phyloP scores from a whole-genome alignment of 2,797 vertebrate genomes.

The Enoplosus armatus region DNA sequence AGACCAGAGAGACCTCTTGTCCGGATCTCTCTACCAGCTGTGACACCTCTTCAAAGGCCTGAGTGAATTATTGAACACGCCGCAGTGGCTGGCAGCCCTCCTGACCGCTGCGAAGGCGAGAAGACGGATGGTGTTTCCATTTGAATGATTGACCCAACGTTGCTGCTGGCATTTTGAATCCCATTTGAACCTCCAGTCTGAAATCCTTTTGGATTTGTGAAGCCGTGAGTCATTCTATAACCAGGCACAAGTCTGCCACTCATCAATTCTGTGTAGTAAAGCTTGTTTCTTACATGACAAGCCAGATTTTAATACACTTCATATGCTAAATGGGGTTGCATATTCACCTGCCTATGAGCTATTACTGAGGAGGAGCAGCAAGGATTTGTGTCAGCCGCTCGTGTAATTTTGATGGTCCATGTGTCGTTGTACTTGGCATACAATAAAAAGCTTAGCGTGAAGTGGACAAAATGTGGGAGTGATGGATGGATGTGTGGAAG shows the following conservation, averaged over 20 bases:
- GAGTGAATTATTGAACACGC: slow-evolving; percentile 55
- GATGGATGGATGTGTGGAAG: slow-evolving; percentile 26
- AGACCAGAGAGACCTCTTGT: slow-evolving; percentile 32
- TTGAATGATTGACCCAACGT: slow-evolving; percentile 48
- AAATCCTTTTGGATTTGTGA: slow-evolving; percentile 37
- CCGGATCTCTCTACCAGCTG: slow-evolving; percentile 36
- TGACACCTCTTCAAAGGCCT: slow-evolving; percentile 44
- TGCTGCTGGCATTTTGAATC: slow-evolving; percentile 40
- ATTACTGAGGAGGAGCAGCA: slow-evolving; percentile 10
- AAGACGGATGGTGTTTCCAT: slow-evolving; percentile 43
- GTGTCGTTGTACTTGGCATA: not conserved
- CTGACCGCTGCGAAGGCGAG: slow-evolving; percentile 20
- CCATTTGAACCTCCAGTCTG: slow-evolving; percentile 27
- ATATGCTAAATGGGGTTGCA: slow-evolving; percentile 1
- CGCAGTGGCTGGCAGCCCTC: slow-evolving; percentile 9
- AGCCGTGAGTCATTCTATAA: slow-evolving; percentile 26
- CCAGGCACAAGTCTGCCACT: not conserved
- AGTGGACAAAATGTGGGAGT: slow-evolving; percentile 7
- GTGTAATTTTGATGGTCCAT: slow-evolving; percentile 5
- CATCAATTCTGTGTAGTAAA: slow-evolving; percentile 13
- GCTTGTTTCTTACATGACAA: slow-evolving; percentile 34
- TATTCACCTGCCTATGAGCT: slow-evolving; percentile 39
- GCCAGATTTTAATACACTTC: slow-evolving; percentile 27
- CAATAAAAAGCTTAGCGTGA: not conserved
- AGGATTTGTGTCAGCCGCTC: slow-evolving; percentile 43